Conservation (phyloP, 1,140 invertebrate genomes). For the Drosophila pseudoobscura region DNA sequence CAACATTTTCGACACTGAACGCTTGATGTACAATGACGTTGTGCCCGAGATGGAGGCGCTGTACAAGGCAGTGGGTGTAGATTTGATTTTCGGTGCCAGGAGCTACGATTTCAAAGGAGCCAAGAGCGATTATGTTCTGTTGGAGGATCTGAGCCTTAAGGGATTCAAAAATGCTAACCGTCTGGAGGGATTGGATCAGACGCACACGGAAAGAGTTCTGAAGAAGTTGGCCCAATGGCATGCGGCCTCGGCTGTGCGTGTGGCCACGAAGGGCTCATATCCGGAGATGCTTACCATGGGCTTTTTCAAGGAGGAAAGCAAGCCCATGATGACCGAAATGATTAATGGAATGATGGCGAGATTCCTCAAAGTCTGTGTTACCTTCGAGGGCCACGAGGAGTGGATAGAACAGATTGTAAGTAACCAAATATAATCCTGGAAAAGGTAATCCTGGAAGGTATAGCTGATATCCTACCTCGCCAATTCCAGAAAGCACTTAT, state of each 20-base stretch:
- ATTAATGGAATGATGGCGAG: constrained; percentile 24
- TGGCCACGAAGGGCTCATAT: constrained; percentile 83
- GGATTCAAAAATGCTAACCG: constrained; percentile 84
- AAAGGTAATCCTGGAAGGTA: not conserved
- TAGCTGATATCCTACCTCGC: constrained; percentile 2
- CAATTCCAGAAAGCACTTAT: constrained; percentile 29
- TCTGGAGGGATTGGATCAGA: constrained; percentile 84
- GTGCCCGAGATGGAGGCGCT: constrained; percentile 70
- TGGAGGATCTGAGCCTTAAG: constrained; percentile 84
- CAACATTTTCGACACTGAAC: constrained; percentile 56
- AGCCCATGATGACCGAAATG: constrained; percentile 37
- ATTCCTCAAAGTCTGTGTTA: constrained; percentile 46
- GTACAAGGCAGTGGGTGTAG: constrained; percentile 68
- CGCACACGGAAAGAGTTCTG: constrained; percentile 83
- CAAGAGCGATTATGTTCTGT: constrained; percentile 71
- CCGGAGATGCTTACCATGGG: constrained; percentile 15
- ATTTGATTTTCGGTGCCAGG: constrained; percentile 54
- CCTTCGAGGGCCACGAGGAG: constrained; percentile 44
- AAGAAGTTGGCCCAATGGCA: constrained; percentile 85
- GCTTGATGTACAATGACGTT: constrained; percentile 46
- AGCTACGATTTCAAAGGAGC: constrained; percentile 50
- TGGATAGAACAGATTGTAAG: constrained; percentile 64
- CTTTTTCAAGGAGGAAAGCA: constrained; percentile 52
- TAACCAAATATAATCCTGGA: not conserved
- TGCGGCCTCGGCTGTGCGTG: constrained; percentile 81